A percentile compares a stretch with the other conserved stretches of the same genome.
These are phyloP conservation scores for Danio kyathit DNA, from an alignment of 2,797 vertebrate species.

Conservation along the genomic window DNA sequence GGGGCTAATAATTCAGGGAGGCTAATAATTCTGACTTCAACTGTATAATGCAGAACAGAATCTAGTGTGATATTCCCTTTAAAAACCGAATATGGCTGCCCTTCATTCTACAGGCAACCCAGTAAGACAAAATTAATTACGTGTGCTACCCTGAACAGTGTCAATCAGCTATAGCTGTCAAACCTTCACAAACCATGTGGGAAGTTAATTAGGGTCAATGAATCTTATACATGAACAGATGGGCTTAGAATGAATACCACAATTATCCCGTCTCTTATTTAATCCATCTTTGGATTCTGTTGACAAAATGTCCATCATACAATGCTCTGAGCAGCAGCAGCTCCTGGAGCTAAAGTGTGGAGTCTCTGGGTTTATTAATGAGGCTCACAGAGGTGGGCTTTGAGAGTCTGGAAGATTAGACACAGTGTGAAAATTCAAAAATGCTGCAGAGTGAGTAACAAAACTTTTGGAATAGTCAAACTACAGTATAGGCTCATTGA, in stretches of 20 bases:
- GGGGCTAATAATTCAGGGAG: too few species aligned
- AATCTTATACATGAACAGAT: slow-evolving; percentile 44
- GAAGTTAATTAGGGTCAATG: slow-evolving; percentile 44
- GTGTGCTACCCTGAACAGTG: background rate
- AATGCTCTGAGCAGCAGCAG: slow-evolving; percentile 26
- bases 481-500: too few species aligned
- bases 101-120: background rate
- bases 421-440: background rate
- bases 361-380: slow-evolving; percentile 27
- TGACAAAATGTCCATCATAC: slow-evolving; percentile 56
- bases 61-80: slow-evolving; percentile 1
- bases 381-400: slow-evolving; percentile 1
- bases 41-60: background rate
- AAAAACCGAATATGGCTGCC: background rate
- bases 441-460: background rate
- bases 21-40: too few species aligned
- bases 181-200: slow-evolving; percentile 30
- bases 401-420: background rate
- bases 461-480: background rate
- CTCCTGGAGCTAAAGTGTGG: slow-evolving; percentile 4
- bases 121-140: background rate
- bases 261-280: slow-evolving; percentile 52
- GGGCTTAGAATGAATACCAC: slow-evolving; percentile 45
- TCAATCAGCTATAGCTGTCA: slow-evolving; percentile 31
- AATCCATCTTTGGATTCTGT: slow-evolving; percentile 40